Conservation (phyloP, 2,113 vertebrate species). For the Gallinago jamesoni region DNA sequence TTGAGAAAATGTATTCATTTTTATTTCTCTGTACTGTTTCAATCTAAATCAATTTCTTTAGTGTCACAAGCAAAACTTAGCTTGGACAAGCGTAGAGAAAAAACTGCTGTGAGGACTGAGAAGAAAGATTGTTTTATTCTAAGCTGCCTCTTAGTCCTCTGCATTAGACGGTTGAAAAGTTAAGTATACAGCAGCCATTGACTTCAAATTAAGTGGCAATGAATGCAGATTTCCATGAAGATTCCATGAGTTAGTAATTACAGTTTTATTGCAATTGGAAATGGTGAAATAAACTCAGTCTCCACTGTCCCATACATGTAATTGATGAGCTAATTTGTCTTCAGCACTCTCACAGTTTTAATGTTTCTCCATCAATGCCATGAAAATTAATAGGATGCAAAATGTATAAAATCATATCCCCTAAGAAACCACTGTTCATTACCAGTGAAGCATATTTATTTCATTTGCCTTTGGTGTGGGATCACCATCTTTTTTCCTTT, state of each 20-base stretch:
- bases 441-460: slow-evolving; percentile 78
- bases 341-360: slow-evolving; percentile 70
- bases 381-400: slow-evolving; percentile 83
- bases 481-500: slow-evolving; percentile 62
- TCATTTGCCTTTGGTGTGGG: slow-evolving; percentile 75
- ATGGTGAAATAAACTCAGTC: slow-evolving; percentile 74
- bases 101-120: slow-evolving; percentile 10
- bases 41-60: slow-evolving; percentile 35
- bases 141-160: slow-evolving; percentile 11
- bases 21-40: slow-evolving; percentile 47
- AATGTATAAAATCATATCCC: slow-evolving; percentile 74
- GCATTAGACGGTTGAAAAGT: slow-evolving; percentile 38
- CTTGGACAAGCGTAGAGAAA: slow-evolving; percentile 1
- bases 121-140: slow-evolving; percentile 41
- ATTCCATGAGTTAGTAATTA: slow-evolving; percentile 72
- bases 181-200: slow-evolving; percentile 59
- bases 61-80: slow-evolving; percentile 44
- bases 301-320: slow-evolving; percentile 69
- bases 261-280: slow-evolving; percentile 74
- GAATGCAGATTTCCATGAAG: slow-evolving; percentile 74
- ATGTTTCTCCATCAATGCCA: slow-evolving; percentile 75
- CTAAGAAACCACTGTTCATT: slow-evolving; percentile 66
- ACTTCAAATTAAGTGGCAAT: slow-evolving; percentile 74
- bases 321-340: slow-evolving; percentile 85
- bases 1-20: slow-evolving; percentile 47